Evolutionary conservation across 1,140 invertebrate species (phyloP), one percentile per base, ranked within the genome.

Genomic region (Centruroides vittatus): DNA sequence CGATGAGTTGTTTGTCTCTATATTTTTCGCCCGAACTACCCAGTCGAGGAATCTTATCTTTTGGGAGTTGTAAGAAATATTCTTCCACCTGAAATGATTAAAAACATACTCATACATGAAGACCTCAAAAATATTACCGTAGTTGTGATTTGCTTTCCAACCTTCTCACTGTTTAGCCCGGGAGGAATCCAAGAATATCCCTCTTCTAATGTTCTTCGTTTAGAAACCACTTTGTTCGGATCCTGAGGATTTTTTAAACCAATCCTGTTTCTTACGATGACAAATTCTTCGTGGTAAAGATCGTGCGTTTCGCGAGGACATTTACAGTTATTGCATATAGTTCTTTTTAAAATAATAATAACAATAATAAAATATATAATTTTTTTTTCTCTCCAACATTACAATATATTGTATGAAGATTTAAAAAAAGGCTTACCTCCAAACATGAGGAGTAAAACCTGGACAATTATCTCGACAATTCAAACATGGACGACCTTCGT

Each of bases 231-330:
- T 41, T 5, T 41, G 8, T 41, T 41, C 5, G 61, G 41, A 47
- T 54, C 61, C 58, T 71, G 70, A 71, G 63, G 65, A 77, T 68
- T 69, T 67, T 84, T 82, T 67, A 90, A 82, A 13, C 88, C 89
- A 34, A 93, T 79, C 1, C 89, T 73, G 64, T 90, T 86, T 34
- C 83, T 77, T 3, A 89, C 84, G 63, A 85, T 87, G 23, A 86
- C 82, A 78, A 86, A 84, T 75, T 91, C 88, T 72, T 90, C 86
- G 71, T 92, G 88, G 74, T 86, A 90, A 60, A 93, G 83, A 67
- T 89, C 88, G 74, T 92, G 88, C 35, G 80, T 75, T 66, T 92
- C 86, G 36, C 89, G 79, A 3, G 88, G 84, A 75, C 89, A 94
- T 68, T 90, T 89, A 74, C 90, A 94, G 60, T 84, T 85, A 67